Evolutionary conservation across 2,797 vertebrate genomes (phyloP).

Genomic region (Peromyscus nudipes): DNA sequence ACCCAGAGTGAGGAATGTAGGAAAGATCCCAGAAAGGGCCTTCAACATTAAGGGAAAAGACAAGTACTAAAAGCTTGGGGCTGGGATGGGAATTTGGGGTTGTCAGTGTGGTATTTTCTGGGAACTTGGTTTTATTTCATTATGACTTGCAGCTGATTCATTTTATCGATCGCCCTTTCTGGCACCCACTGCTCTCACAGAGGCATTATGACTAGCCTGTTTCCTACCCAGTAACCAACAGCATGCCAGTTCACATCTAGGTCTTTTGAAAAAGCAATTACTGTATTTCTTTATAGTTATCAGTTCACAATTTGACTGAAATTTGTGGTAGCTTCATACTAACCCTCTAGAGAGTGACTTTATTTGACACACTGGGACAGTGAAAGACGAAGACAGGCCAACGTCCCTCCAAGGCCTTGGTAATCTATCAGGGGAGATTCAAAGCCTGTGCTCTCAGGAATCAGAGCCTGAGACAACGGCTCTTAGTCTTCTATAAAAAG

Average conservation of each 20-base stretch:
- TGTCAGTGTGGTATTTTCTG: background rate
- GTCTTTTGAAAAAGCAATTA: constrained; percentile 1
- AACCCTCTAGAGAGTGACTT: constrained; percentile 6
- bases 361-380: no score
- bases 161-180: background rate
- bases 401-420: background rate
- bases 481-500: fast-evolving
- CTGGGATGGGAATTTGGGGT: background rate
- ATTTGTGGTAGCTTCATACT: background rate
- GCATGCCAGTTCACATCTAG: background rate
- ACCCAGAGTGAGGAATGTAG: background rate
- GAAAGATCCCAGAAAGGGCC: background rate
- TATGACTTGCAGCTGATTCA: background rate
- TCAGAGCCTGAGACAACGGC: background rate
- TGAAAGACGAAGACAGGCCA: background rate
- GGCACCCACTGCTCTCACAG: fast-evolving
- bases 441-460: no score
- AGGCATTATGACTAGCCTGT: no score
- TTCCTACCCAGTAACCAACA: background rate
- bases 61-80: fast-evolving
- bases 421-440: background rate
- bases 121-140: background rate
- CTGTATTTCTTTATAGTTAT: background rate
- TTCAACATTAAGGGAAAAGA: background rate
- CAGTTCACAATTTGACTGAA: background rate